These are phyloP conservation scores for Burhinus oedicnemus DNA, from an alignment of 2,113 vertebrate genomes.

Conservation along the genomic window DNA sequence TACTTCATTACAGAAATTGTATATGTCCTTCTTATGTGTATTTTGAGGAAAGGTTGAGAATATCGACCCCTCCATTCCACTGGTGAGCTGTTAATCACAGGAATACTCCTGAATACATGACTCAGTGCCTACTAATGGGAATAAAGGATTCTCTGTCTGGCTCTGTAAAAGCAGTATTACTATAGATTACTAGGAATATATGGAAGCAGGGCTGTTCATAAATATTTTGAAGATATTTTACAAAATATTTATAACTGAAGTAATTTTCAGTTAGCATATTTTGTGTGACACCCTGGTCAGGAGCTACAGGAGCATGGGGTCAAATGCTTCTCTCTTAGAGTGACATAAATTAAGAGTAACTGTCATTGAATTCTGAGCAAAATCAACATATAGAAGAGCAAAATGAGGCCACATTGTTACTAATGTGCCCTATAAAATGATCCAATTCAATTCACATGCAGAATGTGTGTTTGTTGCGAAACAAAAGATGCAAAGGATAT, in stretches of 20 bases:
- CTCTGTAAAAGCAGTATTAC: not conserved
- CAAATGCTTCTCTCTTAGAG: not conserved
- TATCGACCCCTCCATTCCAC: not conserved
- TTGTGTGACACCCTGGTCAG: not conserved
- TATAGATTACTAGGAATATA: not conserved
- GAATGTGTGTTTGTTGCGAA: not conserved
- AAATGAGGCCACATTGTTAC: not conserved
- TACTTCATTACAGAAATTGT: not conserved
- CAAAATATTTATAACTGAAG: not conserved
- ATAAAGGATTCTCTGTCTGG: not conserved
- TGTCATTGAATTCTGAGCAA: not conserved
- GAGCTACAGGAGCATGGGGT: not conserved
- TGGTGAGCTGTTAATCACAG: not conserved
- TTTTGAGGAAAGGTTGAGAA: not conserved
- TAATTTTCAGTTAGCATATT: not conserved
- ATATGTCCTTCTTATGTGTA: not conserved
- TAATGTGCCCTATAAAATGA: not conserved
- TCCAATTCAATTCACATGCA: not conserved
- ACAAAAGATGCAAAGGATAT: not conserved
- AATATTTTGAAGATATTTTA: not conserved
- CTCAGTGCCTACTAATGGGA: not conserved
- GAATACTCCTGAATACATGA: not conserved
- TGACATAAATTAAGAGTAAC: not conserved
- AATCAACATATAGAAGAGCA: not conserved
- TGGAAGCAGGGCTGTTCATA: not conserved